These are phyloP conservation scores for Autographa gamma DNA, from an alignment of 2,888 invertebrate species.

Conservation along the genomic window DNA sequence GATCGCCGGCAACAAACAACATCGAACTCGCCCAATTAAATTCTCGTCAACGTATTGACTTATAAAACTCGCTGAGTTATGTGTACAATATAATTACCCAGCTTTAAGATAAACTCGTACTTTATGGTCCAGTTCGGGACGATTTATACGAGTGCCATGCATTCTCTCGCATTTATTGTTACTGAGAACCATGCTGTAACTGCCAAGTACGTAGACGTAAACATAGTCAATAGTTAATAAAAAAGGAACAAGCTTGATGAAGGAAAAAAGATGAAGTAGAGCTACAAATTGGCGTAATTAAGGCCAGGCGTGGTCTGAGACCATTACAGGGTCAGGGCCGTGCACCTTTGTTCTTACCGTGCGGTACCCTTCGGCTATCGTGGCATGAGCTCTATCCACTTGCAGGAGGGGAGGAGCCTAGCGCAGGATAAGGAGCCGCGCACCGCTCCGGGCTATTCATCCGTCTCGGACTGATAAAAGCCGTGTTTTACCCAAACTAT, in stretches of 20 bases:
- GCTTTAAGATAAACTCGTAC: slow-evolving; percentile 39
- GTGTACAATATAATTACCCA: slow-evolving; percentile 39
- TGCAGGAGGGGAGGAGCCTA: slow-evolving; percentile 50
- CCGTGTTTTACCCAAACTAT: slow-evolving; percentile 68
- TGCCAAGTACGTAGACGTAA: slow-evolving; percentile 21
- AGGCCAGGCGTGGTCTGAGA: slow-evolving; percentile 51
- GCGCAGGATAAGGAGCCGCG: slow-evolving; percentile 61
- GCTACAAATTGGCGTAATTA: slow-evolving; percentile 60
- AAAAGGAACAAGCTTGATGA: slow-evolving; percentile 40
- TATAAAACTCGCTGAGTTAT: slow-evolving; percentile 50
- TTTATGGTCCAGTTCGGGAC: slow-evolving; percentile 37
- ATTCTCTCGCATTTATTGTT: slow-evolving; percentile 26
- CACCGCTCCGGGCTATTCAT: slow-evolving; percentile 70
- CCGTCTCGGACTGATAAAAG: slow-evolving; percentile 73
- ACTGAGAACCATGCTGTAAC: slow-evolving; percentile 23
- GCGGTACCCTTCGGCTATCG: slow-evolving; percentile 64
- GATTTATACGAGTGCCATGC: slow-evolving; percentile 39
- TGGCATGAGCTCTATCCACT: slow-evolving; percentile 64
- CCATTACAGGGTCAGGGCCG: slow-evolving; percentile 65
- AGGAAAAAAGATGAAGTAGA: slow-evolving; percentile 43
- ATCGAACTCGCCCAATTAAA: slow-evolving; percentile 40
- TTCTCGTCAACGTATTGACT: slow-evolving; percentile 46
- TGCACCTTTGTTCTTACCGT: slow-evolving; percentile 62
- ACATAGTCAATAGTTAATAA: slow-evolving; percentile 13
- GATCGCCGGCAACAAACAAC: slow-evolving; percentile 29